phyloP scores from a whole-genome alignment of 1,140 invertebrate species.

The Apis laboriosa region DNA sequence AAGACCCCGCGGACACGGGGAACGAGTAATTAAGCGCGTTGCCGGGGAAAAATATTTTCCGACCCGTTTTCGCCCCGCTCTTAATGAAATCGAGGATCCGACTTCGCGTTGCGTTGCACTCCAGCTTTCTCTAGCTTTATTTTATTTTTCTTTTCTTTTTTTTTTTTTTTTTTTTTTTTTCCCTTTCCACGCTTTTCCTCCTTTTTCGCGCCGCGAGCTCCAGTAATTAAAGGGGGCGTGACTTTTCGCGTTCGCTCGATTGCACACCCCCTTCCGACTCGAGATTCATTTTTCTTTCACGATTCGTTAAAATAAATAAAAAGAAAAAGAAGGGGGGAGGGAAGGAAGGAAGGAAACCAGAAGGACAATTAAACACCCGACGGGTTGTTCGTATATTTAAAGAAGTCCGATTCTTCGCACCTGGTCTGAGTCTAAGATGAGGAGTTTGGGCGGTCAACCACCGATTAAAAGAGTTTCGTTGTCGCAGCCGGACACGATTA shows the following conservation, averaged over 20 bases:
- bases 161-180: neutral
- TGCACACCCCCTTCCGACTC: neutral
- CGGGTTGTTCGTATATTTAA: no score
- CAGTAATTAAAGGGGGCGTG: constrained; percentile 33
- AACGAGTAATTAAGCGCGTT: constrained; percentile 34
- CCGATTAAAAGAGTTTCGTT: neutral
- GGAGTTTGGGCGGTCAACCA: no score
- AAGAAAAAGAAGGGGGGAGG: no score
- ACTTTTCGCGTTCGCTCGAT: constrained; percentile 20
- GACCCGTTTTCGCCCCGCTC: neutral
- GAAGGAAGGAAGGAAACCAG: no score
- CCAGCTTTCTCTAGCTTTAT: neutral
- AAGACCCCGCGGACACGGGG: neutral
- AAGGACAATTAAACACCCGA: no score
- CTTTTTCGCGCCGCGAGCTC: no score
- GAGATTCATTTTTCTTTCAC: neutral
- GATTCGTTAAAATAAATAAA: neutral
- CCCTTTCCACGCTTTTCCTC: no score
- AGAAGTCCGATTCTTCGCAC: no score
- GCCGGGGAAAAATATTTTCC: constrained; percentile 19
- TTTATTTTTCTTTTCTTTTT: neutral
- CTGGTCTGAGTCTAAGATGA: no score
- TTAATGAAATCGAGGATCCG: no score
- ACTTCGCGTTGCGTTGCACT: no score
- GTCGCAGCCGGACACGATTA: neutral